Evolutionary conservation across 2,888 invertebrate species (phyloP).

Genomic region (Podotricha telesiphe): DNA sequence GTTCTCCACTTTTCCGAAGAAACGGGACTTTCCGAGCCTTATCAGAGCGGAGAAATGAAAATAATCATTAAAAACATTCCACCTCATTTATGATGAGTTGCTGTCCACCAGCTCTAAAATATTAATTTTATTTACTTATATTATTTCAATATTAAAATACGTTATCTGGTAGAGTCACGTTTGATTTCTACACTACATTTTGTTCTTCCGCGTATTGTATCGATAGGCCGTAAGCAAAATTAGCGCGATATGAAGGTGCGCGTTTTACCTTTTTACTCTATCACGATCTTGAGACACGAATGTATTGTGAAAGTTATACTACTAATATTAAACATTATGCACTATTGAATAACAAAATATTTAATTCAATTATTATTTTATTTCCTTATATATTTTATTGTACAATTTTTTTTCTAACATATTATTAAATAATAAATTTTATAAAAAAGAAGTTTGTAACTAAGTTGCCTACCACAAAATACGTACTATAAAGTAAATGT

Average conservation of each 20-base stretch:
- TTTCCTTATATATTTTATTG: too few relatives aligned
- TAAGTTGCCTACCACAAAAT: too few relatives aligned
- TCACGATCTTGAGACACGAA: constrained; percentile 47
- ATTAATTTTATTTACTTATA: neutral
- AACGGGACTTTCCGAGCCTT: too few relatives aligned
- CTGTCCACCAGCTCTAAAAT: too few relatives aligned
- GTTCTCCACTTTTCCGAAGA: too few relatives aligned
- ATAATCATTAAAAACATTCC: too few relatives aligned
- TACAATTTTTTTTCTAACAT: too few relatives aligned
- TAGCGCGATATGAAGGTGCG: constrained; percentile 56
- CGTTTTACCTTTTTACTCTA: constrained; percentile 59
- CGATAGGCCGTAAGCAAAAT: constrained; percentile 65
- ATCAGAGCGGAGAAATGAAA: too few relatives aligned
- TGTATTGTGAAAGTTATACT: constrained; percentile 6
- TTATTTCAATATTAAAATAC: neutral
- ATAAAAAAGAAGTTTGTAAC: too few relatives aligned
- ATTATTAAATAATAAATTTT: too few relatives aligned
- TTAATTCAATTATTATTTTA: neutral
- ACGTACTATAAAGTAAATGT: too few relatives aligned
- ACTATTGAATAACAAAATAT: neutral
- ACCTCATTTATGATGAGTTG: too few relatives aligned
- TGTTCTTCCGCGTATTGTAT: constrained; percentile 74
- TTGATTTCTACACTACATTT: constrained; percentile 27
- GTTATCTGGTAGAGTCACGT: constrained; percentile 33
- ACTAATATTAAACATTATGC: neutral